Evolutionary conservation across 2,113 vertebrate species (phyloP).

Genomic region (Marcusenius ussheri): DNA sequence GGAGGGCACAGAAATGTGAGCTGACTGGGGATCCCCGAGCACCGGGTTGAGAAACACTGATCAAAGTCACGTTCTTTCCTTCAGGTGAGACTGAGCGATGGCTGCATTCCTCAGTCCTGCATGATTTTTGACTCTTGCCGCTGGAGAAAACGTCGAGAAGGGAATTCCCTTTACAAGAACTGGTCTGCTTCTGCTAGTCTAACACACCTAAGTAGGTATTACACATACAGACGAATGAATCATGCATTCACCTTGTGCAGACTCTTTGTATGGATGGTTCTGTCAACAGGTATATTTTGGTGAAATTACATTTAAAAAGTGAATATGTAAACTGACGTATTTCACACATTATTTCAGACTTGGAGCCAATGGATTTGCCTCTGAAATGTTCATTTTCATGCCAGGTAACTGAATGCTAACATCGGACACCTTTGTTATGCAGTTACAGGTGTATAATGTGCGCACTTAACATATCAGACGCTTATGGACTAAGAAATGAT

Average conservation of each 20-base stretch:
- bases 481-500: not conserved
- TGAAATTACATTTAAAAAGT: not conserved
- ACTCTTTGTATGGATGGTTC: not conserved
- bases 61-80: slow-evolving; percentile 9
- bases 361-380: slow-evolving; percentile 60
- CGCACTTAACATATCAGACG: not conserved
- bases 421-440: not conserved
- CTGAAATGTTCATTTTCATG: slow-evolving; percentile 50
- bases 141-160: slow-evolving; percentile 34
- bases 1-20: not conserved
- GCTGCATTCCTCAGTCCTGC: slow-evolving; percentile 40
- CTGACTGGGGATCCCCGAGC: not conserved
- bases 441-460: not conserved
- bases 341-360: slow-evolving; percentile 58
- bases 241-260: not conserved
- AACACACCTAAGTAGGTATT: slow-evolving; percentile 75
- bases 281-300: not conserved
- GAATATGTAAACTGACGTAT: not conserved
- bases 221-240: not conserved
- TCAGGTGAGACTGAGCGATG: slow-evolving; percentile 62
- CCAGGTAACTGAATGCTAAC: slow-evolving; percentile 45
- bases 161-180: slow-evolving; percentile 43
- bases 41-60: not conserved
- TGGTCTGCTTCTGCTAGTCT: slow-evolving; percentile 74
- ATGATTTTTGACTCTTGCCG: slow-evolving; percentile 51